A percentile compares a stretch with the other conserved stretches of the same genome.
Evolutionary conservation across 2,113 vertebrate genomes (phyloP).

Genomic region (Oenanthe melanoleuca): DNA sequence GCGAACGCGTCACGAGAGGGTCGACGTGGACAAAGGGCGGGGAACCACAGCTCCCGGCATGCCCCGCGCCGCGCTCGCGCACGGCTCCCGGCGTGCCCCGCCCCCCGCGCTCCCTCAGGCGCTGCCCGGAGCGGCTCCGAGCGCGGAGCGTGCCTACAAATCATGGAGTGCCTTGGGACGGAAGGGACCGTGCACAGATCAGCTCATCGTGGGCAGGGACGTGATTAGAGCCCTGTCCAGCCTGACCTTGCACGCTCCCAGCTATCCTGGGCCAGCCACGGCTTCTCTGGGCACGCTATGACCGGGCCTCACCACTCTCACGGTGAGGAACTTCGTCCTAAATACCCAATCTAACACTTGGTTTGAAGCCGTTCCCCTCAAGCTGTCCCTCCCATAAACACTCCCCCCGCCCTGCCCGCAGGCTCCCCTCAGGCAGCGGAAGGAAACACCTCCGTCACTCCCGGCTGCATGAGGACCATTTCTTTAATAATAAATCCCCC

Average conservation of each 20-base stretch:
- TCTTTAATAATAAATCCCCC: neutral
- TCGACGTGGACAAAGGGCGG: conserved; percentile 63
- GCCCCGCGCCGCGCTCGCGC: neutral
- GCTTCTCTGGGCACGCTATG: neutral
- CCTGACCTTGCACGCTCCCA: neutral
- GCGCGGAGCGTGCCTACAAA: neutral
- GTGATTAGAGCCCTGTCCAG: no score
- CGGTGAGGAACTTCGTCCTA: neutral
- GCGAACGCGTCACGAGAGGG: neutral
- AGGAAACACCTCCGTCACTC: neutral
- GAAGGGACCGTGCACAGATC: fast-evolving
- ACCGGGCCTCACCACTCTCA: neutral
- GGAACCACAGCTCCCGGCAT: conserved; percentile 5
- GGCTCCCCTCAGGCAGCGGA: neutral
- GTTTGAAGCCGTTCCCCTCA: neutral
- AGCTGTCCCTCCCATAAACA: no score
- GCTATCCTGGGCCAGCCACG: neutral
- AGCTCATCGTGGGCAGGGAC: fast-evolving
- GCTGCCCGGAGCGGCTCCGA: neutral
- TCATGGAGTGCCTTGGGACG: fast-evolving
- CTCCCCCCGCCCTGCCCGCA: no score
- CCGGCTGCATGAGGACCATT: neutral
- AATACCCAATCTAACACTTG: fast-evolving
- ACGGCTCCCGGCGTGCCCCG: neutral
- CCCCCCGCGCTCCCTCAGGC: neutral